Conservation (phyloP, 1,140 invertebrate species). For the Platyura marginata region DNA sequence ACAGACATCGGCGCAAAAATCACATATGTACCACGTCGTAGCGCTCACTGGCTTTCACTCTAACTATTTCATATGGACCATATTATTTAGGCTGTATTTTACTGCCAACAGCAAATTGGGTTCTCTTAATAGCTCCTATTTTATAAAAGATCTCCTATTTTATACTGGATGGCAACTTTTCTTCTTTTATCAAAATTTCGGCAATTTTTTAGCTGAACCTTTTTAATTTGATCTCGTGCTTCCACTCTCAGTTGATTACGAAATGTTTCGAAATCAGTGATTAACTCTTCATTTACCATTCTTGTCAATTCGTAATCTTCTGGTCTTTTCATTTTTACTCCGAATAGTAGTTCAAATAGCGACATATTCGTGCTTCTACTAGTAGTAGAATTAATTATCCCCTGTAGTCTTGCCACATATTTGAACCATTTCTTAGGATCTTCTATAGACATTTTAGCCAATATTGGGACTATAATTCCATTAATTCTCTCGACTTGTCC, state of each 20-base stretch:
- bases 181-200: slow-evolving; percentile 13
- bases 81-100: slow-evolving; percentile 18
- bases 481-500: slow-evolving; percentile 17
- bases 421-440: slow-evolving; percentile 15
- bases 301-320: slow-evolving; percentile 9
- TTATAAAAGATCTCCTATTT: slow-evolving; percentile 15
- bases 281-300: slow-evolving; percentile 14
- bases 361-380: slow-evolving; percentile 14
- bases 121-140: slow-evolving; percentile 21
- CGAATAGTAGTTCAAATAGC: slow-evolving; percentile 17
- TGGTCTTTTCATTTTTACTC: slow-evolving; percentile 13
- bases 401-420: slow-evolving; percentile 12
- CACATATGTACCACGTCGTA: slow-evolving; percentile 17
- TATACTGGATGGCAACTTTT: slow-evolving; percentile 11
- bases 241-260: slow-evolving; percentile 2
- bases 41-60: slow-evolving; percentile 10
- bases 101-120: slow-evolving; percentile 16
- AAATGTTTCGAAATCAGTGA: slow-evolving; percentile 6
- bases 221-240: slow-evolving; percentile 14
- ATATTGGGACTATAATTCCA: slow-evolving; percentile 11
- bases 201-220: slow-evolving; percentile 18
- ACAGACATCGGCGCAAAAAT: too few species aligned
- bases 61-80: slow-evolving; percentile 15
- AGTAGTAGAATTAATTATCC: slow-evolving; percentile 14
- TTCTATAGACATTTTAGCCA: slow-evolving; percentile 13